phyloP scores from a whole-genome alignment of 2,113 vertebrate species.

The Jacana jacana region DNA sequence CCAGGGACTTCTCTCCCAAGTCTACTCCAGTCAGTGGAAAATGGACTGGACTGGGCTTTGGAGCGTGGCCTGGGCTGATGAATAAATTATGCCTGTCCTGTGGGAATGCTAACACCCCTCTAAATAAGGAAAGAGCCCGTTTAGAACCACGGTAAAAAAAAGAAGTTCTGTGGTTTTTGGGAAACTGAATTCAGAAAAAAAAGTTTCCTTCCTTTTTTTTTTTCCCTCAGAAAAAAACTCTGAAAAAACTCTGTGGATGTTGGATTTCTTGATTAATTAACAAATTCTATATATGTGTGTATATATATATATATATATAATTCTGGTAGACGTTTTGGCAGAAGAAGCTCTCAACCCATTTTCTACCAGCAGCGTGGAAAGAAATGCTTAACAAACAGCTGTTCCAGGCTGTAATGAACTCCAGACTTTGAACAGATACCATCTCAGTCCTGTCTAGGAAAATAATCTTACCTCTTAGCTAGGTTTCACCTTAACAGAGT shows the following conservation, averaged over 20 bases:
- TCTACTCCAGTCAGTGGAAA: not conserved
- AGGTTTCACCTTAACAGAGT: not conserved
- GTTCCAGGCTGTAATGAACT: constrained; percentile 4
- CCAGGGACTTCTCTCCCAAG: not conserved
- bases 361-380: not conserved
- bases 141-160: not conserved
- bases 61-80: not conserved
- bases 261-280: not conserved
- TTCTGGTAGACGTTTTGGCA: not conserved
- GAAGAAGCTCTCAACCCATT: not conserved
- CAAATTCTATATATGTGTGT: not conserved
- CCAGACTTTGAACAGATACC: not conserved
- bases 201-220: not conserved
- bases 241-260: not conserved
- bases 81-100: not conserved
- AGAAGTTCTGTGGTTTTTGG: not conserved
- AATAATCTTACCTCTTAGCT: not conserved
- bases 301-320: not conserved
- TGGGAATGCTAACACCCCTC: constrained; percentile 35
- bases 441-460: not conserved
- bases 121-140: not conserved
- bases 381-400: not conserved
- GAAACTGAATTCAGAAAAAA: not conserved
- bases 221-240: not conserved
- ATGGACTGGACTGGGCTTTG: not conserved